These are phyloP conservation scores for Fragum whitleyi DNA, from an alignment of 2,888 invertebrate genomes.

Conservation along the genomic window DNA sequence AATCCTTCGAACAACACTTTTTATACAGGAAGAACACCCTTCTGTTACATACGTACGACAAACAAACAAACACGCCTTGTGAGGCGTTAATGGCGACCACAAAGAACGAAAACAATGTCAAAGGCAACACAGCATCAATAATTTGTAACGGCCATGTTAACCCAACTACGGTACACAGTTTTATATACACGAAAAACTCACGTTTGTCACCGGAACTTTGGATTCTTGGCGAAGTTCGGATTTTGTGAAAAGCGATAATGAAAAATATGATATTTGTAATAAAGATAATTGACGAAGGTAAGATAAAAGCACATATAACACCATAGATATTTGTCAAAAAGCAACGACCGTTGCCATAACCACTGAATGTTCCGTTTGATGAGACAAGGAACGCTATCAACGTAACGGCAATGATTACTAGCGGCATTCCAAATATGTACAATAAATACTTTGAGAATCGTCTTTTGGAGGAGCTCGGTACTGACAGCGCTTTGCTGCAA, in stretches of 20 bases:
- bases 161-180: constrained; percentile 73
- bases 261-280: constrained; percentile 68
- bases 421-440: constrained; percentile 45
- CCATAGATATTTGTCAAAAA: constrained; percentile 46
- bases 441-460: constrained; percentile 24
- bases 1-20: background rate
- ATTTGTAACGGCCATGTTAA: constrained; percentile 75
- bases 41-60: constrained; percentile 68
- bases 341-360: constrained; percentile 61
- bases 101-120: constrained; percentile 65
- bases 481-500: constrained; percentile 12
- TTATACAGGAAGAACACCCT: constrained; percentile 64
- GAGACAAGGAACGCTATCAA: constrained; percentile 20
- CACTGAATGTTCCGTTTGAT: constrained; percentile 39
- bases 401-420: constrained; percentile 36
- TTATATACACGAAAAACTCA: constrained; percentile 68
- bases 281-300: constrained; percentile 63
- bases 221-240: constrained; percentile 44
- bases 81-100: constrained; percentile 68
- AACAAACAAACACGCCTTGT: constrained; percentile 73
- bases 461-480: background rate
- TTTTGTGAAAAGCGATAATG: constrained; percentile 55
- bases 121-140: constrained; percentile 65
- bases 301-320: constrained; percentile 62
- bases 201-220: constrained; percentile 50